Evolutionary conservation across 2,888 invertebrate species (phyloP).

Genomic region (Atethmia centrago): DNA sequence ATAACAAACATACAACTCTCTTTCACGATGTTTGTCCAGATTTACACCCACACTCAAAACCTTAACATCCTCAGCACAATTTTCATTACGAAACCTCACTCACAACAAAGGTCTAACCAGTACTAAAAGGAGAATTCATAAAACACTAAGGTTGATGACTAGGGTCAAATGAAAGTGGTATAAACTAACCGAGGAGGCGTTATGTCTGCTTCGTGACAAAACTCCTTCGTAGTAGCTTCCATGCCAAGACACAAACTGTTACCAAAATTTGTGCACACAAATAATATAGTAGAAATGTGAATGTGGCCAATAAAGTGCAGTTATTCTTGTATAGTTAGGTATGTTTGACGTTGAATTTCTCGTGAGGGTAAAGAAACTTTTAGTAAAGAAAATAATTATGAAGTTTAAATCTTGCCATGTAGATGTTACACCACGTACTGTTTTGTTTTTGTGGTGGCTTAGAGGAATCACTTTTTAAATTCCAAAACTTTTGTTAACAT

Average conservation of each 20-base stretch:
- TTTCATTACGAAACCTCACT: slow-evolving; percentile 20
- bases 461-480: not conserved
- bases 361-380: not conserved
- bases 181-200: slow-evolving; percentile 52
- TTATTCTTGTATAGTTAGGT: slow-evolving; percentile 19
- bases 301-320: slow-evolving; percentile 37
- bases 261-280: slow-evolving; percentile 32
- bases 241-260: slow-evolving; percentile 34
- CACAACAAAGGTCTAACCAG: slow-evolving; percentile 6
- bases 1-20: not conserved
- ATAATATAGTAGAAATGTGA: slow-evolving; percentile 31
- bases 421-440: too few relatives aligned
- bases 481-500: not conserved
- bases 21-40: not conserved
- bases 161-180: slow-evolving; percentile 44
- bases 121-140: slow-evolving; percentile 49
- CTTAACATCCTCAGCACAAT: not conserved
- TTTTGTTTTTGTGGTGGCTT: not conserved
- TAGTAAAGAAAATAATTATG: slow-evolving; percentile 5
- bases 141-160: slow-evolving; percentile 46
- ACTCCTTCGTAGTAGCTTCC: slow-evolving; percentile 43
- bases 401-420: not conserved
- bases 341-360: not conserved
- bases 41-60: slow-evolving; percentile 17
- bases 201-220: slow-evolving; percentile 56